Evolutionary conservation across 2,113 vertebrate species (phyloP), one percentile per base, ranked within the genome.

Genomic region (Tretioscincus oriximinensis): DNA sequence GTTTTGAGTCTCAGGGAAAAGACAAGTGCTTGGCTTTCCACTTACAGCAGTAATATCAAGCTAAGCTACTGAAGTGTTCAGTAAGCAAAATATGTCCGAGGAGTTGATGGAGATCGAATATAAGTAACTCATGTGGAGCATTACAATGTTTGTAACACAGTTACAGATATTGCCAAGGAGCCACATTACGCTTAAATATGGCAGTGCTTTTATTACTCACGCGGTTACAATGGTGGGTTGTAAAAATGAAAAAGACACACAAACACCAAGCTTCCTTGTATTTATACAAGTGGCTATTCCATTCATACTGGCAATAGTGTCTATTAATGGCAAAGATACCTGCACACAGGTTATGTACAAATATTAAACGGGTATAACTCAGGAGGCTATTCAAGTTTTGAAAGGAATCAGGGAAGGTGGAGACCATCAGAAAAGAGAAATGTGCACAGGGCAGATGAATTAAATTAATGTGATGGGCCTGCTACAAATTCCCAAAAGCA

Each of bases 61-160:
- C 75, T 76, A 26, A 86, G 87, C 86, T 73, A 86, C 45, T 51
- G 76, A 83, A 74, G 73, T 81, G 86, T 81, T 67, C 74, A 61
- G 41, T 76, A 51, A 87, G 28, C 14, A 75, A 88, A 84, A 28
- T 61, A 26, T 77, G 12, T 51, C 61, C 83, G 24, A 66, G 31
- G 69, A 88, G 61, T 18, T 66, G 8, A 49, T 77, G 81, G 76
- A 69, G 24, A 79, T 28, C 54, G 18, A 86, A 88, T 29, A 45
- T 58, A 84, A 83, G 2, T 86, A 84, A 80, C 76, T 0, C 78
- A 51, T 71, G 4, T 60, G 58, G 54, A 76, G 54, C 28, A 35
- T 65, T 70, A 47, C n/a, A 29, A 31, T 58, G n/a, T 29, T 63
- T 64, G 51, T 49, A 76, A 76, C 26, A 14, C 51, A 81, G 54